Evolutionary conservation across 2,888 invertebrate genomes (phyloP), one percentile per base, ranked within the genome.

Genomic region (Agriopis marginaria): DNA sequence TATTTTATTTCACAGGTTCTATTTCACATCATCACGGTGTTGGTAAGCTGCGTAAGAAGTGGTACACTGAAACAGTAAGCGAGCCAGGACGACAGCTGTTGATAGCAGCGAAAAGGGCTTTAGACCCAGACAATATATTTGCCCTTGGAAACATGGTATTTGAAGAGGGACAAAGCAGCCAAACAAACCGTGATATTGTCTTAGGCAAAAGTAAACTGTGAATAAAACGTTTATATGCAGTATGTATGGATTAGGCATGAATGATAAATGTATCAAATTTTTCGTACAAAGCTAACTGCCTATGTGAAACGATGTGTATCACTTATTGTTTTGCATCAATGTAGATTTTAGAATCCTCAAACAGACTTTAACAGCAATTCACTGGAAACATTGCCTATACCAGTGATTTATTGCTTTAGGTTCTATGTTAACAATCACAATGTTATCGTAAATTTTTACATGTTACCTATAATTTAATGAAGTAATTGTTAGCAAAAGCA

Each of bases 11-110:
- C 45, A 14, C 85, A 94, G 96, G 96, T 23, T 98, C 98, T 75
- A 95, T 99, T 78, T 99, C 99, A 0, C 99, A 99, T 91, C 99
- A 99, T 89, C 99, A 99, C 87, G 99, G 99, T 0, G 97, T 99
- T 12, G 99, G 99, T 0, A 99, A 99, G 89, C 94, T 97, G 68
- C 95, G 99, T 17, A 97, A 97, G 77, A 96, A 96, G 80, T 99
- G 98, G 97, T 97, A 99, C 87, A 94, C 96, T 7, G 94, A 95
- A 65, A 97, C 98, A 0, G 97, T 99, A 3, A 98, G 99, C 9
- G 95, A 96, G 23, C 95, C 97, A 0, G 99, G 99, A 0, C 94
- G 97, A 0, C 95, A 95, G 9, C 93, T 99, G 14, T 96, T 98
- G 78, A 90, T 96, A 1, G 97, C 98, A 0, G 96, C 99, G 0